These are phyloP conservation scores for Discoglossus pictus DNA, from an alignment of 2,797 vertebrate species.

Conservation along the genomic window DNA sequence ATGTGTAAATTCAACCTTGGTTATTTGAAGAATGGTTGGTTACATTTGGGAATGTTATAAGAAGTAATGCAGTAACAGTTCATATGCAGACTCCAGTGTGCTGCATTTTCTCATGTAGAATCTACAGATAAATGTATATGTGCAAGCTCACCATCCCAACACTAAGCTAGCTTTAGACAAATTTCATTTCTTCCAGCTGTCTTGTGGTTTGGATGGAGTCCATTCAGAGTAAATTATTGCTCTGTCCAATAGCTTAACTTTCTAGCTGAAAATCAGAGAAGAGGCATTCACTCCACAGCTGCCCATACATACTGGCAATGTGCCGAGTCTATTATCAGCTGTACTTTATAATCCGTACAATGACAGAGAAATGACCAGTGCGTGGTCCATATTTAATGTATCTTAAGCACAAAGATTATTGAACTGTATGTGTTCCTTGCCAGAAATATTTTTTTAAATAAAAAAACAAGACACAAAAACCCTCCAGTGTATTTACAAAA, in stretches of 20 bases:
- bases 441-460: no score
- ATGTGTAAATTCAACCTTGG: no score
- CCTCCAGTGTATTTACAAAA: no score
- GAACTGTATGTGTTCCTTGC: no score
- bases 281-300: background rate
- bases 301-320: background rate
- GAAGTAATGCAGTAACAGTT: no score
- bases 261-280: background rate
- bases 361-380: conserved; percentile 3
- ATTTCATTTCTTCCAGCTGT: conserved; percentile 7
- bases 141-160: no score
- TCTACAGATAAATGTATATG: background rate
- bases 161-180: background rate
- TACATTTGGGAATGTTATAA: no score
- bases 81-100: no score
- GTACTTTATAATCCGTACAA: conserved; percentile 12
- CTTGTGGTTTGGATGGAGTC: conserved; percentile 8
- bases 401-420: background rate
- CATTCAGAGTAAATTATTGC: conserved; percentile 9
- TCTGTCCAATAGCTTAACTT: background rate
- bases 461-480: no score
- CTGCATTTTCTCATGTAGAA: background rate
- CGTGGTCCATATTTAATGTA: background rate
- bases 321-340: conserved; percentile 9
- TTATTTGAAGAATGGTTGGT: no score